Conservation (phyloP, 2,888 invertebrate genomes). For the Bellardia pandia region DNA sequence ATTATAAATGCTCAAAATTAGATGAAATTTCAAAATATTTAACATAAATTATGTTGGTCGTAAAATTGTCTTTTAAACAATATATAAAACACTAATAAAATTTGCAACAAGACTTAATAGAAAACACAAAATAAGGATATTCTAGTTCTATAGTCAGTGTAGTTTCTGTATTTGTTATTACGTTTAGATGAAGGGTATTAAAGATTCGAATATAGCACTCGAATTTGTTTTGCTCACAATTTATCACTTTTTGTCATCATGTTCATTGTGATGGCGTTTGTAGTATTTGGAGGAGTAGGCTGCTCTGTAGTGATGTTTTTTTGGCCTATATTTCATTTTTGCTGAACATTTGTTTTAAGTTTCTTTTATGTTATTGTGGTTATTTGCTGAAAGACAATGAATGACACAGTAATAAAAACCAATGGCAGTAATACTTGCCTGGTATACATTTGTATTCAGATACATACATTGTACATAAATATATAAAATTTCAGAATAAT, state of each 20-base stretch:
- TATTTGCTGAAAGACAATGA: slow-evolving; percentile 36
- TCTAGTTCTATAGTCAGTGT: too few species aligned
- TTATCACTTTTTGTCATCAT: slow-evolving; percentile 45
- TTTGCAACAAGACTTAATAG: too few species aligned
- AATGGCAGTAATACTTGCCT: slow-evolving; percentile 12
- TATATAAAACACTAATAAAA: too few species aligned
- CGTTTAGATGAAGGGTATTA: too few species aligned
- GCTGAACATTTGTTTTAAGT: slow-evolving; percentile 22
- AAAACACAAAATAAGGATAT: too few species aligned
- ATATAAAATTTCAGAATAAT: not conserved
- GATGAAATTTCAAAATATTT: too few species aligned
- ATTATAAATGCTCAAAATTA: too few species aligned
- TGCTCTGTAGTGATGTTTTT: slow-evolving; percentile 14
- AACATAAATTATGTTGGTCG: too few species aligned
- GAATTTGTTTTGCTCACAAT: not conserved
- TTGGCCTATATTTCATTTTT: slow-evolving; percentile 58
- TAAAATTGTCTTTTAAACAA: too few species aligned
- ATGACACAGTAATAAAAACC: slow-evolving; percentile 18
- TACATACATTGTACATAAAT: not conserved
- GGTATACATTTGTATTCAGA: not conserved
- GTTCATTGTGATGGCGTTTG: slow-evolving; percentile 15
- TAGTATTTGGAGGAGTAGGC: not conserved
- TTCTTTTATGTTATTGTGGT: slow-evolving; percentile 19
- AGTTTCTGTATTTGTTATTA: too few species aligned
- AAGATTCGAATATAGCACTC: too few species aligned